Base-by-base conservation (phyloP, 2,888 invertebrate species). In the Ypsolopha sequella region DNA sequence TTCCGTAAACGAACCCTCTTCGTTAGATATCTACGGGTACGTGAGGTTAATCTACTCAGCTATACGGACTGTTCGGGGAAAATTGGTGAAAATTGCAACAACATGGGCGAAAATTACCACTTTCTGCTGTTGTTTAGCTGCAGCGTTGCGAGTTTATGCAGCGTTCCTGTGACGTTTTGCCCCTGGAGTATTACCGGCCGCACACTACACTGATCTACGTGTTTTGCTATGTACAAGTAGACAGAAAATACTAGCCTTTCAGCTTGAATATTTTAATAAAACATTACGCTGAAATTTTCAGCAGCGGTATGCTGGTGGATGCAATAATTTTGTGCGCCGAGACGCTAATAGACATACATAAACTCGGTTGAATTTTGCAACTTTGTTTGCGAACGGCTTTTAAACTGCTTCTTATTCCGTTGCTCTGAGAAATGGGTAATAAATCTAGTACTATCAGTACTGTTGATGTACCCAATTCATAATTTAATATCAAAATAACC, bases 31-130 rank as follows among this genome's bases (percentile, higher is more conserved):
- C 81, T 85, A 85, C 24, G 24, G 24, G 24, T 24, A 24, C 85
- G 85, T 85, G 85, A 84, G 85, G 76, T 84, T 84, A 85, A 84
- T 81, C 75, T 77, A 77, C 72, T 81, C 60, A 68, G 64, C 60
- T 61, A 66, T 70, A 73, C 65, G 72, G 68, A 71, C 69, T 70
- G 62, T 80, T 79, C 71, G 66, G 62, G 65, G 72, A 70, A 78
- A 82, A 82, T 81, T 82, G 78, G 74, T 75, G 80, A 81, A 82
- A 84, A 85, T 84, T 82, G 78, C 80, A 81, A 78, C 80, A 80
- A 80, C 78, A 79, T 71, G 67, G 73, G 75, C 68, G 80, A 79
- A 81, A 84, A 85, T 85, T 80, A 81, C 79, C 72, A 80, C 73
- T 78, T 62, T 71, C 70, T 72, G 69, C 71, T 73, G 74, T 79